phyloP scores from a whole-genome alignment of 2,888 invertebrate genomes.

The Arctia plantaginis region DNA sequence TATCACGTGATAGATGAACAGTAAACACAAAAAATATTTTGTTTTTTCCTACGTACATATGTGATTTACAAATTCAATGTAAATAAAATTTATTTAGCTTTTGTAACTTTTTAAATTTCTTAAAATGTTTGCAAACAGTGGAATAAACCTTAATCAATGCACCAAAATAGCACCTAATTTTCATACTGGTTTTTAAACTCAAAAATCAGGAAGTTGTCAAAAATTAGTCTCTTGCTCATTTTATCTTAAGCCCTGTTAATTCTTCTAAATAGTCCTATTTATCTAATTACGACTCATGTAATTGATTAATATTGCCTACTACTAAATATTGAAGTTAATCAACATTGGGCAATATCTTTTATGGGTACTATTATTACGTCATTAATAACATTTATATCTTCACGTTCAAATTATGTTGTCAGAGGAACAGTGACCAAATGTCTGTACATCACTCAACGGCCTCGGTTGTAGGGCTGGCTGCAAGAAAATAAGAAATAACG shows the following conservation, averaged over 20 bases:
- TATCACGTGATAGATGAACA: too few species aligned
- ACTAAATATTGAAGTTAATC: background rate
- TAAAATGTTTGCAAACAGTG: too few species aligned
- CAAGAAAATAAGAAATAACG: background rate
- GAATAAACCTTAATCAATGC: too few species aligned
- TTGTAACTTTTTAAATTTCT: too few species aligned
- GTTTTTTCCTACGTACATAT: too few species aligned
- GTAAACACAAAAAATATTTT: too few species aligned
- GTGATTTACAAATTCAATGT: too few species aligned
- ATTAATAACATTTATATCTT: background rate
- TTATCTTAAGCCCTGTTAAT: background rate
- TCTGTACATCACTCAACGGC: constrained; percentile 23
- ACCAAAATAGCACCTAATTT: too few species aligned
- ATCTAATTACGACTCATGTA: background rate
- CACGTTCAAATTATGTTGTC: background rate
- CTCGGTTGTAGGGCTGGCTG: background rate
- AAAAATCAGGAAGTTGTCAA: background rate
- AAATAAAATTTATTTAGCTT: too few species aligned
- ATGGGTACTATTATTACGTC: constrained; percentile 1
- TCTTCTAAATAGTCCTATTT: background rate
- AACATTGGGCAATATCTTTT: background rate
- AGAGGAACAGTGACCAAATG: constrained; percentile 15
- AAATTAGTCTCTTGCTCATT: background rate
- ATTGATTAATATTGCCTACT: background rate
- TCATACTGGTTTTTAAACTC: background rate